Base-by-base conservation (phyloP, 2,888 invertebrate species). In the Muscina levida region DNA sequence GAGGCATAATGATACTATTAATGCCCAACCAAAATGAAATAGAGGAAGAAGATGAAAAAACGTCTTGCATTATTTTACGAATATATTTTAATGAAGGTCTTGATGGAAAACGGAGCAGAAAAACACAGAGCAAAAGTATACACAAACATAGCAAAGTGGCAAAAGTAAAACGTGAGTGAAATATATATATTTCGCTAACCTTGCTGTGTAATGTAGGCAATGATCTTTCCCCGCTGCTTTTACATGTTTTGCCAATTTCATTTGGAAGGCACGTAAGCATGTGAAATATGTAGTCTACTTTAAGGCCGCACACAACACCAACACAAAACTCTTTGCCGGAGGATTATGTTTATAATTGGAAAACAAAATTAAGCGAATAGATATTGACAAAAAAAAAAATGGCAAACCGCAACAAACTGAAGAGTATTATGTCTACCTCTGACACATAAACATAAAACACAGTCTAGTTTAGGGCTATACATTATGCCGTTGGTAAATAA, bases 121-220 rank as follows among this genome's bases (percentile, higher is more conserved):
- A 56, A 24, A 11, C 19, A n/a, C 42, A 59, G 37, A 39, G 51
- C 19, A 10, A 22, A 22, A 19, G 10, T 3, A 3, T 2, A 51
- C n/a, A 46, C 57, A 57, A 57, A n/a, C n/a, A 2, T 1, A 10
- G 6, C 15, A 39, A n/a, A 37, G 39, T 17, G 39, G 37, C 39
- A 42, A 62, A 39, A 13, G 42, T 22, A 37, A 62, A 39, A 62
- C 62, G 62, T 62, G 62, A 62, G 62, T 42, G 3, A 67, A 73
- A 72, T 70, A 26, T 31, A 67, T 31, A n/a, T n/a, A n/a, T 39
- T 26, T 2, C 42, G 22, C 5, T 51, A 59, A 59, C 66, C 70
- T 59, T 31, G 44, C 74, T 71, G 39, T 71, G 39, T 37, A 79
- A 51, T 57, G 51, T 59, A 79, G 57, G 79, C 59, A 68, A 68